phyloP scores from a whole-genome alignment of 2,113 vertebrate species.

The Lepisosteus oculatus region DNA sequence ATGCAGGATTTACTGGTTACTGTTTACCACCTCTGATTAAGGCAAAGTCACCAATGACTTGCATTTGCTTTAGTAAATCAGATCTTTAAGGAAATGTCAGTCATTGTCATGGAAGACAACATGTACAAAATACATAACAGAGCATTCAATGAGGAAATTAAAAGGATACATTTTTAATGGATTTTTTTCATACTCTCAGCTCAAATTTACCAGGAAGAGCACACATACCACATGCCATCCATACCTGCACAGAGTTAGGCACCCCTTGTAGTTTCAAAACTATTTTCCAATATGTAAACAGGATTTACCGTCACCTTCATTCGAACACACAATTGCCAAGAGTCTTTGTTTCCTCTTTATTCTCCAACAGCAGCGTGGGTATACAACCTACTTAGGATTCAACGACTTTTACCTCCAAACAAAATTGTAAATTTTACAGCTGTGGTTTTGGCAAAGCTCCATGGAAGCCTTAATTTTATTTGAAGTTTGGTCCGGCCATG shows the following conservation, averaged over 20 bases:
- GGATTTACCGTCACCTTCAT: conserved; percentile 36
- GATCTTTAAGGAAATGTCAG: conserved; percentile 43
- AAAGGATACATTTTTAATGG: too few relatives aligned
- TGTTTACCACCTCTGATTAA: conserved; percentile 35
- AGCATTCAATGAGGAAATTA: too few relatives aligned
- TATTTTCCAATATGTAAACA: conserved; percentile 17
- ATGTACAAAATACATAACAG: too few relatives aligned
- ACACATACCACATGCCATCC: too few relatives aligned
- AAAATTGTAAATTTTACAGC: conserved; percentile 65
- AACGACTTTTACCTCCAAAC: conserved; percentile 41
- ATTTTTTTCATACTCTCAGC: too few relatives aligned
- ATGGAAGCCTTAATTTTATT: conserved; percentile 32
- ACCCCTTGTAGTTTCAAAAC: too few relatives aligned
- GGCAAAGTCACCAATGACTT: too few relatives aligned
- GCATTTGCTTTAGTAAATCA: not conserved
- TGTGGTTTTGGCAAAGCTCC: conserved; percentile 48
- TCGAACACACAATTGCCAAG: conserved; percentile 19
- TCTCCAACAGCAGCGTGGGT: conserved; percentile 56
- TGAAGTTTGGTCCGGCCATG: conserved; percentile 24
- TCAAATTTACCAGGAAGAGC: too few relatives aligned
- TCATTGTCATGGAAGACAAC: too few relatives aligned
- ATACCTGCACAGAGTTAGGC: too few relatives aligned
- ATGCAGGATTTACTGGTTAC: conserved; percentile 38
- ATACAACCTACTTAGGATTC: conserved; percentile 57
- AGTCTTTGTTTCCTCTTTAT: conserved; percentile 41